Evolutionary conservation across 2,113 vertebrate species (phyloP).

Genomic region (Stomatorhinus ivindoensis): DNA sequence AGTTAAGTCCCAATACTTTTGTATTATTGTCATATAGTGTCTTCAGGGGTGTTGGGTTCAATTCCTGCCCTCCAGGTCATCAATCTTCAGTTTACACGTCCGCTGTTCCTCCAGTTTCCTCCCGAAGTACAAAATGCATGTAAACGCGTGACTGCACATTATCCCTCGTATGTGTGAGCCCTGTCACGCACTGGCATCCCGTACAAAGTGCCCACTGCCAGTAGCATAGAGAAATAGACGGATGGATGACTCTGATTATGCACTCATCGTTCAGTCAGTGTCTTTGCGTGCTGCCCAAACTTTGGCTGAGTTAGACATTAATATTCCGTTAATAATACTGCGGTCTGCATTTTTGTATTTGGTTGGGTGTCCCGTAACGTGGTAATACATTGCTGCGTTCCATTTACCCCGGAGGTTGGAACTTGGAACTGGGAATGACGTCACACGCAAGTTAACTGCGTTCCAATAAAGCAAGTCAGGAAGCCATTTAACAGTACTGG

Average conservation of each 20-base stretch:
- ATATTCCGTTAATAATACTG: not conserved
- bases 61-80: not conserved
- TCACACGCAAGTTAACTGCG: too few relatives aligned
- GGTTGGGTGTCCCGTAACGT: not conserved
- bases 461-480: too few relatives aligned
- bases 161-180: not conserved
- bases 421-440: too few relatives aligned
- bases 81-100: not conserved
- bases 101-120: not conserved
- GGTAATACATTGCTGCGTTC: not conserved
- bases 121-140: not conserved
- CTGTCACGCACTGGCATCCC: too few relatives aligned
- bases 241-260: not conserved
- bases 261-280: not conserved
- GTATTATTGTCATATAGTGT: not conserved
- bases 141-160: not conserved
- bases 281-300: not conserved
- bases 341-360: not conserved
- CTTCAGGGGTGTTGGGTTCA: not conserved
- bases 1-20: too few relatives aligned
- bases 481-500: too few relatives aligned
- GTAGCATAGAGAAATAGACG: not conserved
- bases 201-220: not conserved
- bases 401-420: not conserved
- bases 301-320: not conserved